Percentiles rank a stretch among this genome's conserved stretches.
Evolutionary conservation across 1,140 invertebrate species (phyloP).

Genomic region (Caenorhabditis elegans): DNA sequence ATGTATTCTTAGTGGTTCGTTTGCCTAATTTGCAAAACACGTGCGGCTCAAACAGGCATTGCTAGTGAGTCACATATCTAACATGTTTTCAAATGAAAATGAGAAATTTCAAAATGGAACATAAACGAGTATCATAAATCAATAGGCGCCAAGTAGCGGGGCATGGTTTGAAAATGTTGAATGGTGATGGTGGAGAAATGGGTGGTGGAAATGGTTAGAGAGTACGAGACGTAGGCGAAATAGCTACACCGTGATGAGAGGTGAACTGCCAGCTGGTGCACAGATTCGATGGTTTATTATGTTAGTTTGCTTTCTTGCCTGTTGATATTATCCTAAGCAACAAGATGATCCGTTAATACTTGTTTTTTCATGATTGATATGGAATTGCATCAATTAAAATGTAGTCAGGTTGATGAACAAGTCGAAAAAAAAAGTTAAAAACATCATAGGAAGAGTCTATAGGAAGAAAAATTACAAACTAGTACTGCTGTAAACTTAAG

Average conservation of each 20-base stretch:
- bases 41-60: neutral
- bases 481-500: no score
- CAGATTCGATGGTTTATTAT: neutral
- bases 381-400: no score
- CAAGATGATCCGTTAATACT: no score
- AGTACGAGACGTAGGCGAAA: neutral
- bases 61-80: neutral
- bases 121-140: neutral
- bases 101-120: no score
- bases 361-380: no score
- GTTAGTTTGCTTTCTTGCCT: neutral
- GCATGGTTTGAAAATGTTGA: neutral
- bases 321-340: neutral
- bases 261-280: slow-evolving; percentile 12
- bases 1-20: neutral
- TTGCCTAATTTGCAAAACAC: slow-evolving; percentile 14
- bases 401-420: no score
- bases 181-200: neutral
- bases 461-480: no score
- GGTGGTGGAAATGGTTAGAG: neutral
- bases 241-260: neutral
- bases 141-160: neutral
- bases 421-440: no score
- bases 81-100: neutral
- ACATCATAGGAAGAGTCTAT: no score